These are phyloP conservation scores for Halictus quadricinctus DNA, from an alignment of 2,888 invertebrate genomes.

Conservation along the genomic window DNA sequence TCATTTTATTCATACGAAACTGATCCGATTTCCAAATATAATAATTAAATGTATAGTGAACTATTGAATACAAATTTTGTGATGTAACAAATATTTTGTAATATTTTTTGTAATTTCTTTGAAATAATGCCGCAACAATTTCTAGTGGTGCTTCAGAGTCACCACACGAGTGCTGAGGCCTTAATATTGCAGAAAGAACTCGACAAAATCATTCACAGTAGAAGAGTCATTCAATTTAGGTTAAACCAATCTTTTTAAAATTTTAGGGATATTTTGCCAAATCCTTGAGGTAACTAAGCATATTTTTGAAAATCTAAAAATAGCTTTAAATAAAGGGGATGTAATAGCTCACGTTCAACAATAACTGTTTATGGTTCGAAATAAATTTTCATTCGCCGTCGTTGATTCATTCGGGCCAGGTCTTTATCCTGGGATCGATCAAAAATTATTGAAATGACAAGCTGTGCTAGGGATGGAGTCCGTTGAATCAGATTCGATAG, in stretches of 20 bases:
- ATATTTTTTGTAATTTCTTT: no score
- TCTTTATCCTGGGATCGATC: neutral
- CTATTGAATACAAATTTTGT: no score
- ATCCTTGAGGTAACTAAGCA: accelerated
- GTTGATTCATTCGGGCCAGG: neutral
- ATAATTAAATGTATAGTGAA: no score
- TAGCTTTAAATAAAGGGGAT: no score
- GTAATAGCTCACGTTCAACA: neutral
- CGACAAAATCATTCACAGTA: neutral
- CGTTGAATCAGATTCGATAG: constrained; percentile 9
- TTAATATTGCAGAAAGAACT: neutral
- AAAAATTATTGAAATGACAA: constrained; percentile 7
- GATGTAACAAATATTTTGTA: no score
- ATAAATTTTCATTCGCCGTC: neutral
- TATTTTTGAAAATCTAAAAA: neutral
- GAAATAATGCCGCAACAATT: no score
- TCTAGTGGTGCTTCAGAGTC: no score
- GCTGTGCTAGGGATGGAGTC: neutral
- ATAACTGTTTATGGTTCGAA: neutral
- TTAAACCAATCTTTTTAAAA: neutral
- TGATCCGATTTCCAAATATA: no score
- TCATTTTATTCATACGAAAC: no score
- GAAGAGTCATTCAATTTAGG: neutral
- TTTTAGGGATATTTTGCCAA: neutral
- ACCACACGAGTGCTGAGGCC: no score